Base-by-base conservation (phyloP, 2,888 invertebrate genomes). In the Brassicogethes aeneus region DNA sequence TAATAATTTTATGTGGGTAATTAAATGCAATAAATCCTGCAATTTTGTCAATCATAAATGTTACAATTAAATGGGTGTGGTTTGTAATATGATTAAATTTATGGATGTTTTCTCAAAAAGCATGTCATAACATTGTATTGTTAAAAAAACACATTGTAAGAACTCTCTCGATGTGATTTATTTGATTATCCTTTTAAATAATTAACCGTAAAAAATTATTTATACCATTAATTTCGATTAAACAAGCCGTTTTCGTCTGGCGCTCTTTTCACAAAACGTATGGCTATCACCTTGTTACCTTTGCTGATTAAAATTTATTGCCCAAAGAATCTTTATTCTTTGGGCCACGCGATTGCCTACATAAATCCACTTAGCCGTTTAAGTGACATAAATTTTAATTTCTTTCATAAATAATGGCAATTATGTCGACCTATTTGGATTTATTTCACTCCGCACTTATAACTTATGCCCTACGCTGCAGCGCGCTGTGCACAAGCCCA, bases 321-420 rank as follows among this genome's bases (percentile, higher is more conserved):
- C 14, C 8, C 12, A 32, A 10, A 32, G 12, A 32, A 32, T 7
- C 5, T 5, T 7, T 32, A 32, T 32, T 13, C 12, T 32, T 32
- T 3, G 32, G 13, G 8, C 8, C 3, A 10, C 3, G 12, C 14
- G 10, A 12, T 13, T 5, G 14, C 32, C 12, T 3, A 32, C 14
- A 32, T 32, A 32, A 32, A 32, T 32, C 32, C 32, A 32, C 32
- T 32, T 32, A 32, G 8, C 32, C 32, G 12, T 32, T 32, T 32
- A 32, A 32, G 14, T 32, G 32, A 32, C 32, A 32, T 32, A 32
- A 32, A 32, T 32, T 32, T 32, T 32, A 32, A 32, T 32, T 32
- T 32, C 14, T 13, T 32, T 5, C 32, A 32, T 32, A 32, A 32
- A 32, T 32, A 32, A 32, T 5, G 14, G 10, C 13, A 32, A 32